These are phyloP conservation scores for Salvelinus alpinus DNA, from an alignment of 2,113 vertebrate genomes.

Conservation along the genomic window DNA sequence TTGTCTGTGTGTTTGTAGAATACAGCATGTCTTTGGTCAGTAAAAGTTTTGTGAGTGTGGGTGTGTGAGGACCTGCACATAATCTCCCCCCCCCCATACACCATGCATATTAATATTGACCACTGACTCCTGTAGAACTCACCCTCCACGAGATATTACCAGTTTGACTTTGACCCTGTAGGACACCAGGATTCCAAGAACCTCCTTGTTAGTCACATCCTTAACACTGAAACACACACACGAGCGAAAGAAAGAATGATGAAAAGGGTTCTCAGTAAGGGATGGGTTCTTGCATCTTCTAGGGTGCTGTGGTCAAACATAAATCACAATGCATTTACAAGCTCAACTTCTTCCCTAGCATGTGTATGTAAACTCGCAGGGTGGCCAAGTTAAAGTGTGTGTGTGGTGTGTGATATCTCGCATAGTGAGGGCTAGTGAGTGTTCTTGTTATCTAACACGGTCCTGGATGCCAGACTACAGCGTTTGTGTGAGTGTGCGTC, in stretches of 20 bases:
- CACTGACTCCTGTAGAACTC: slow-evolving; percentile 25
- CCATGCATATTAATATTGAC: neutral
- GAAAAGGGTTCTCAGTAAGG: neutral
- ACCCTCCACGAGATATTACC: slow-evolving; percentile 84
- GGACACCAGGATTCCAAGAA: slow-evolving; percentile 85
- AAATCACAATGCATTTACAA: neutral
- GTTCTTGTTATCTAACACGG: neutral
- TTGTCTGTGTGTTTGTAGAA: neutral
- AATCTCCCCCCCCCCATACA: too few species aligned
- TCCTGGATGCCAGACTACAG: neutral
- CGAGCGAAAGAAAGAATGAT: neutral
- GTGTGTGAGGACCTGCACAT: neutral
- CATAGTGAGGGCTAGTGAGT: neutral
- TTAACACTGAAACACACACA: slow-evolving; percentile 74
- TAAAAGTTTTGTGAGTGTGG: neutral
- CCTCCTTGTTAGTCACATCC: slow-evolving; percentile 85
- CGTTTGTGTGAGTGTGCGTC: neutral
- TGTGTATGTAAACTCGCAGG: neutral
- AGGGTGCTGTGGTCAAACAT: neutral
- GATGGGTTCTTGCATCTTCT: neutral
- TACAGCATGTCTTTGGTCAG: neutral
- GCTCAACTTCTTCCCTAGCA: neutral
- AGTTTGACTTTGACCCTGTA: slow-evolving; percentile 88
- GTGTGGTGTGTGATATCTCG: neutral
- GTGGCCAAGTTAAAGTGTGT: neutral